phyloP scores from a whole-genome alignment of 2,888 invertebrate genomes.

The Dryobota labecula region DNA sequence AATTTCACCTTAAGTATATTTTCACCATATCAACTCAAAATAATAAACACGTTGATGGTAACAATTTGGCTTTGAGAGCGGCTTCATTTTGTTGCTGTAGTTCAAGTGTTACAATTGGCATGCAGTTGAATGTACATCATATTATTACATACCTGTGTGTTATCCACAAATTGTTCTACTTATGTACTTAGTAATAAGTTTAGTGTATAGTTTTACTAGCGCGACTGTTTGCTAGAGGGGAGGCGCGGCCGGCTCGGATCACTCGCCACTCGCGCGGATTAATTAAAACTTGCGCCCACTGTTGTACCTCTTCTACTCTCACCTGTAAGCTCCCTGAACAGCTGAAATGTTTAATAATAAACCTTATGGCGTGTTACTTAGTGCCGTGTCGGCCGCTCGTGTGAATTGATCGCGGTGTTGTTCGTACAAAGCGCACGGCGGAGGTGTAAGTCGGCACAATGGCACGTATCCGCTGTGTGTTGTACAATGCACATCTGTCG shows the following conservation, averaged over 20 bases:
- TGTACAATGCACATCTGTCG: background rate
- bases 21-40: background rate
- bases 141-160: background rate
- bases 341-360: background rate
- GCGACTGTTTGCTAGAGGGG: background rate
- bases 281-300: slow-evolving; percentile 65
- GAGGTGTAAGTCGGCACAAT: slow-evolving; percentile 62
- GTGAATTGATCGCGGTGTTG: slow-evolving; percentile 11
- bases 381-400: background rate
- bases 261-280: slow-evolving; percentile 58
- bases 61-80: background rate
- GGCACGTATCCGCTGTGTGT: slow-evolving; percentile 47
- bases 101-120: background rate
- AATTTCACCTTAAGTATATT: too few species aligned
- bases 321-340: background rate
- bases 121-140: background rate
- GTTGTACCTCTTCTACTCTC: slow-evolving; percentile 52
- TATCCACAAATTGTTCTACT: background rate
- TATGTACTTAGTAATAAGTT: background rate
- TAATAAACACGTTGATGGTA: background rate
- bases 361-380: slow-evolving; percentile 2
- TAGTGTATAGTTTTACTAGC: background rate
- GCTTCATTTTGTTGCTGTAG: background rate
- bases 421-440: slow-evolving; percentile 12
- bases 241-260: slow-evolving; percentile 13